Conservation (phyloP, 2,888 invertebrate genomes). For the Seladonia tumulorum region DNA sequence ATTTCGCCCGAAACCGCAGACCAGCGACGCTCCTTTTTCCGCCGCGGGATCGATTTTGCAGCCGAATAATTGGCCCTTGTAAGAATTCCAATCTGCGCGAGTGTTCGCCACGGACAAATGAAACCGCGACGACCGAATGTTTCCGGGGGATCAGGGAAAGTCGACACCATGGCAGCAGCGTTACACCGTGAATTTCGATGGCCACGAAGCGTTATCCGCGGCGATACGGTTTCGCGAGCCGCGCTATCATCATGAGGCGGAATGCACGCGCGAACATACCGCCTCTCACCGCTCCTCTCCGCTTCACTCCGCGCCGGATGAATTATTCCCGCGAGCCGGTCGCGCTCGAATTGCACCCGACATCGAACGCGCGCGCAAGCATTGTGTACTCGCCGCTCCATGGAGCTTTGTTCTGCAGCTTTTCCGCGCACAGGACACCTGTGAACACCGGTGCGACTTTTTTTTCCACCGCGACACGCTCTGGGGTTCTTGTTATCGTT, state of each 20-base stretch:
- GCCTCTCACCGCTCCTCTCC: neutral
- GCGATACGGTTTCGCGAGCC: conserved; percentile 4
- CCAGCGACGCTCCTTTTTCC: neutral
- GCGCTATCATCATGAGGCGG: neutral
- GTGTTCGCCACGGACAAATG: neutral
- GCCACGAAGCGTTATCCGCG: conserved; percentile 1
- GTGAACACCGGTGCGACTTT: conserved; percentile 41
- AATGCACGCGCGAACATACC: neutral
- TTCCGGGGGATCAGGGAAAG: neutral
- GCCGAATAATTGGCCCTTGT: conserved; percentile 41
- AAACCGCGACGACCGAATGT: neutral
- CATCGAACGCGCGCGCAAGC: conserved; percentile 35
- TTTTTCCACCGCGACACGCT: conserved; percentile 35
- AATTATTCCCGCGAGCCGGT: conserved; percentile 71
- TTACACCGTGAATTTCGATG: conserved; percentile 17
- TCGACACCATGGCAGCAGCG: conserved; percentile 13
- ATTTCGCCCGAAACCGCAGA: neutral
- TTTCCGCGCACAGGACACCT: conserved; percentile 55
- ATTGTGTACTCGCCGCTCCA: conserved; percentile 8
- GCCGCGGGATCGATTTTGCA: conserved; percentile 12
- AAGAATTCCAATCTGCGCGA: conserved; percentile 35
- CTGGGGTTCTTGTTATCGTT: conserved; percentile 7
- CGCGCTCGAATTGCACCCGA: conserved; percentile 45
- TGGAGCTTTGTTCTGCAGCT: conserved; percentile 46
- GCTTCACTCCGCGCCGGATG: conserved; percentile 53